Conservation (phyloP, 1,140 invertebrate genomes). For the Euwallacea fornicatus region DNA sequence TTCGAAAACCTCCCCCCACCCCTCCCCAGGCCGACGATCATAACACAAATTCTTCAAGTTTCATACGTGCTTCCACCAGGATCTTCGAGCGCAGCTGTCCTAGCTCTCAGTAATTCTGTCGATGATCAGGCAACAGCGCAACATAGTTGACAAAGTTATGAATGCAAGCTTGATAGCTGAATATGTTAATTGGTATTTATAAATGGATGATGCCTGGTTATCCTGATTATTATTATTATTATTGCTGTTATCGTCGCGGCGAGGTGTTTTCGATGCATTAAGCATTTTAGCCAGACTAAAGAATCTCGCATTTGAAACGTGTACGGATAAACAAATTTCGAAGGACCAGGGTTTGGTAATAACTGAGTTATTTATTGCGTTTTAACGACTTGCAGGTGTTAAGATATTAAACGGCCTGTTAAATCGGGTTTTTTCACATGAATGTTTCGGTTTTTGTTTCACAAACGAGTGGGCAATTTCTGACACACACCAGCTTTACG, state of each 20-base stretch:
- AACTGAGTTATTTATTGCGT: conserved; percentile 6
- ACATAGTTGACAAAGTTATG: conserved; percentile 1
- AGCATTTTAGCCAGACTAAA: too few relatives aligned
- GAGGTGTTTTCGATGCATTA: background rate
- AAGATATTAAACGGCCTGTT: background rate
- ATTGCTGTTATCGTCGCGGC: background rate
- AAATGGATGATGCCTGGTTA: conserved; percentile 14
- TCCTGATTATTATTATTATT: background rate
- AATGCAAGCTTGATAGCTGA: conserved; percentile 17
- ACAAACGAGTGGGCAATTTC: background rate
- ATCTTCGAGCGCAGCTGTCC: too few relatives aligned
- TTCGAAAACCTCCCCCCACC: too few relatives aligned
- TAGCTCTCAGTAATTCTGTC: too few relatives aligned
- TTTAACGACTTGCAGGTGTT: conserved; percentile 23
- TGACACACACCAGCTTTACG: background rate
- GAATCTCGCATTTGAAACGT: too few relatives aligned
- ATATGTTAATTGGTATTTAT: conserved; percentile 27
- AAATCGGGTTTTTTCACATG: background rate
- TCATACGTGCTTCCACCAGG: too few relatives aligned
- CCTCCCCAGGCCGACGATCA: too few relatives aligned
- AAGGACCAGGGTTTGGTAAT: background rate
- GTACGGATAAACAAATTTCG: background rate
- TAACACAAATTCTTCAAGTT: too few relatives aligned
- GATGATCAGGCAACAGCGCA: too few relatives aligned
- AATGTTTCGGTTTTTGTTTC: background rate